A percentile compares a stretch with the other conserved stretches of the same genome.
phyloP scores from a whole-genome alignment of 1,140 invertebrate genomes.

The Drosophila pseudoananassae region DNA sequence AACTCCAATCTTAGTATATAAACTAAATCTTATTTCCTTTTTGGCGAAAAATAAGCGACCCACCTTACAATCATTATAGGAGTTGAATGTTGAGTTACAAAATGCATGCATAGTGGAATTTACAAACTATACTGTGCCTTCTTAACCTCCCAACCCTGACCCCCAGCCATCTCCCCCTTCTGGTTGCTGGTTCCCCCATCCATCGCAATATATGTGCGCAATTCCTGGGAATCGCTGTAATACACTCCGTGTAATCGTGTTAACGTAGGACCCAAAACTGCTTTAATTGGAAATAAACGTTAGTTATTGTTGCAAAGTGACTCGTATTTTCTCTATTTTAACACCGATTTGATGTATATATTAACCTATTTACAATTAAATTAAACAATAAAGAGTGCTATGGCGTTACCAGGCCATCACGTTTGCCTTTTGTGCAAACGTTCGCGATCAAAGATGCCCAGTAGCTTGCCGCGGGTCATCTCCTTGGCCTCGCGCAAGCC shows the following conservation, averaged over 20 bases:
- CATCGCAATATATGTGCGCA: background rate
- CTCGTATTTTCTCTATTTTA: background rate
- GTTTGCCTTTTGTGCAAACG: conserved; percentile 36
- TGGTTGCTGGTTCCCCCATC: background rate
- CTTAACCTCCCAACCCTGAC: background rate
- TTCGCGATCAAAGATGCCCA: conserved; percentile 90
- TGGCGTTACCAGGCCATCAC: background rate
- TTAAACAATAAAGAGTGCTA: background rate
- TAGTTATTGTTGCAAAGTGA: conserved; percentile 52
- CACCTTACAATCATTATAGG: conserved; percentile 5
- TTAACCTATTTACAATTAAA: conserved; percentile 18
- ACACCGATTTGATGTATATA: conserved; percentile 10
- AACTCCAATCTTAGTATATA: background rate
- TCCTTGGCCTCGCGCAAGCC: conserved; percentile 97
- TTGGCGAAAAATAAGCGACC: background rate
- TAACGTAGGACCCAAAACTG: conserved; percentile 31
- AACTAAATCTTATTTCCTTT: background rate
- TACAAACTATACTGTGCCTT: conserved; percentile 58
- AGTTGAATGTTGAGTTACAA: conserved; percentile 28
- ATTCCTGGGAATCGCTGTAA: background rate
- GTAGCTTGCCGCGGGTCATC: conserved; percentile 97
- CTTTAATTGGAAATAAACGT: conserved; percentile 64
- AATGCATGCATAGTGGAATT: conserved; percentile 27
- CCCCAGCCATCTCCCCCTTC: background rate
- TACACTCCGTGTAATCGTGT: conserved; percentile 3